Evolutionary conservation across 2,888 invertebrate species (phyloP).

Genomic region (Nymphalis polychloros): DNA sequence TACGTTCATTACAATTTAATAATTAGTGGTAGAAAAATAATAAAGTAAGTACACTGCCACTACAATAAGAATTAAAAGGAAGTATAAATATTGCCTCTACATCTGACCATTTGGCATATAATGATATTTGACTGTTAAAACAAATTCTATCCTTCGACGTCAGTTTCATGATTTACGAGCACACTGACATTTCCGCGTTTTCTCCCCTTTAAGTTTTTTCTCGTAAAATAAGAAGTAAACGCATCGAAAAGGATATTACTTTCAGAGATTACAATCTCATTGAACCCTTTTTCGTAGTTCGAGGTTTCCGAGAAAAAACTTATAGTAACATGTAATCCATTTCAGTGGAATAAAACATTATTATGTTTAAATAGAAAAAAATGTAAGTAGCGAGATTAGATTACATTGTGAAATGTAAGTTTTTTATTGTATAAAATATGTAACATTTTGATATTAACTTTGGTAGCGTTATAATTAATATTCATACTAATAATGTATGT

Average conservation of each 20-base stretch:
- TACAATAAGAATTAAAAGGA: no score
- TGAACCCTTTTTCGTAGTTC: conserved; percentile 42
- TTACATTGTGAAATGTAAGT: background rate
- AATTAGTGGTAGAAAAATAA: no score
- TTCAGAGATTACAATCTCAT: conserved; percentile 62
- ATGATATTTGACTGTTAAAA: background rate
- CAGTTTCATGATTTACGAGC: conserved; percentile 56
- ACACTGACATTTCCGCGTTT: conserved; percentile 47
- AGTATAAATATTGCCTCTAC: no score
- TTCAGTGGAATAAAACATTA: conserved; percentile 17
- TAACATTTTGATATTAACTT: no score
- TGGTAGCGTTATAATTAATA: no score
- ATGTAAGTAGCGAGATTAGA: background rate
- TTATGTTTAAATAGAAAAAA: conserved; percentile 3
- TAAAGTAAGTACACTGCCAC: no score
- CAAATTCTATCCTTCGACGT: background rate
- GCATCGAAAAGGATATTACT: conserved; percentile 67
- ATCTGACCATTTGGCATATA: no score
- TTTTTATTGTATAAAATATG: background rate
- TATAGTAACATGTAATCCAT: conserved; percentile 11
- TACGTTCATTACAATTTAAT: no score
- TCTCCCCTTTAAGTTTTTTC: conserved; percentile 41
- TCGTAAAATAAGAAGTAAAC: conserved; percentile 47
- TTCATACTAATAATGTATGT: no score
- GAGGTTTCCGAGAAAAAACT: conserved; percentile 25